phyloP scores from a whole-genome alignment of 2,888 invertebrate species.

The Harpalus rubripes region DNA sequence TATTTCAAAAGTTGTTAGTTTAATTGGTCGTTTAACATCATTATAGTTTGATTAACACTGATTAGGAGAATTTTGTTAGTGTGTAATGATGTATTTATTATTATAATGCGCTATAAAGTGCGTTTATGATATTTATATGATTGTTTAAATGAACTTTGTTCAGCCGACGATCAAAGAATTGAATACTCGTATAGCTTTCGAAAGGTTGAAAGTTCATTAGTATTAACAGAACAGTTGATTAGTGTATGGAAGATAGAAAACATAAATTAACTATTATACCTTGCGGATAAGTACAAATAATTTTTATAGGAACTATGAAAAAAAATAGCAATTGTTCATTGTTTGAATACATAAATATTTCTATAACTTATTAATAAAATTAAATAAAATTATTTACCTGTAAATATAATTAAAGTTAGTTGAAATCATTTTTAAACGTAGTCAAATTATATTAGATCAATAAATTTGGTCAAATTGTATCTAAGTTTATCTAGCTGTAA shows the following conservation, averaged over 20 bases:
- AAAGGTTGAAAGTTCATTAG: slow-evolving; percentile 16
- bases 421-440: no score
- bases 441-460: no score
- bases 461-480: no score
- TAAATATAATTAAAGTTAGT: no score
- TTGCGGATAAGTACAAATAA: slow-evolving; percentile 25
- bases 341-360: neutral
- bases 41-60: slow-evolving; percentile 65
- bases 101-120: slow-evolving; percentile 59
- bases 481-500: no score
- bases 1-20: slow-evolving; percentile 54
- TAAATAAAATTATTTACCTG: no score
- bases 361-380: no score
- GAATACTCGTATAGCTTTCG: slow-evolving; percentile 4
- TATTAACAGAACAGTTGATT: slow-evolving; percentile 29
- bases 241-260: neutral
- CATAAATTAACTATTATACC: slow-evolving; percentile 35
- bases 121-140: slow-evolving; percentile 57
- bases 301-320: neutral
- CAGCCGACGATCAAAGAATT: slow-evolving; percentile 29
- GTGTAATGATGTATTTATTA: slow-evolving; percentile 60
- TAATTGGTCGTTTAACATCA: slow-evolving; percentile 63
- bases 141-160: slow-evolving; percentile 41
- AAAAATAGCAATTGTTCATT: neutral
- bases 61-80: slow-evolving; percentile 56